phyloP scores from a whole-genome alignment of 2,888 invertebrate genomes.

The Steinernema carpocapsae region DNA sequence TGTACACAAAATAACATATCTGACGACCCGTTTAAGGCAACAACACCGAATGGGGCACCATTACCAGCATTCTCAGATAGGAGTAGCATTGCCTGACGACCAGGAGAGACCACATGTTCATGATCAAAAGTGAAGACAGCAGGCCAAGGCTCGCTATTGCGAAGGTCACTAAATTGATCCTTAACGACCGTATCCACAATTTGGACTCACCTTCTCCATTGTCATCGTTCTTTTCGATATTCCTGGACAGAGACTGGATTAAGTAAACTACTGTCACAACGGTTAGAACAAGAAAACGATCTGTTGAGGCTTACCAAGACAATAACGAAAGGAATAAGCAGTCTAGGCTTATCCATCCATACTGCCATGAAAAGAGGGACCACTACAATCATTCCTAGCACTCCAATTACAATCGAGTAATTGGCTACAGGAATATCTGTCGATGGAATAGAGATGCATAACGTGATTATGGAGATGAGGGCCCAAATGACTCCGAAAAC shows the following conservation, averaged over 20 bases:
- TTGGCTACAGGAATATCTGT: constrained; percentile 2
- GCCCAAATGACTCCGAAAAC: constrained; percentile 22
- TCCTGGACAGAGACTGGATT: neutral
- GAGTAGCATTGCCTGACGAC: constrained; percentile 12
- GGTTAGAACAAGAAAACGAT: too few relatives aligned
- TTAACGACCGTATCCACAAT: neutral
- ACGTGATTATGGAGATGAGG: constrained; percentile 19
- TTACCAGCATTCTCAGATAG: constrained; percentile 12
- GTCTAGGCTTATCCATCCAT: neutral
- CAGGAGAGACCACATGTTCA: constrained; percentile 1
- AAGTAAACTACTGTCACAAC: neutral
- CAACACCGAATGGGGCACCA: constrained; percentile 29
- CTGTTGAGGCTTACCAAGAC: neutral
- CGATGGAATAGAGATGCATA: constrained; percentile 14
- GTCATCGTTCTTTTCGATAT: neutral
- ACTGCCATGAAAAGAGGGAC: constrained; percentile 20
- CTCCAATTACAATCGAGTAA: neutral
- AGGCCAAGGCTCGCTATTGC: constrained; percentile 6
- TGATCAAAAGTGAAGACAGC: neutral
- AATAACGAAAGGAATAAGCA: constrained; percentile 1
- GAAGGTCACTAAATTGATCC: neutral
- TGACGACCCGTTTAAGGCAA: constrained; percentile 10
- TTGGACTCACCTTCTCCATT: neutral
- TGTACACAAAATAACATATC: neutral
- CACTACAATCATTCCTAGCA: neutral